A percentile compares a stretch with the other conserved stretches of the same genome.
phyloP scores from a whole-genome alignment of 2,113 vertebrate species.

The Tympanuchus pallidicinctus region DNA sequence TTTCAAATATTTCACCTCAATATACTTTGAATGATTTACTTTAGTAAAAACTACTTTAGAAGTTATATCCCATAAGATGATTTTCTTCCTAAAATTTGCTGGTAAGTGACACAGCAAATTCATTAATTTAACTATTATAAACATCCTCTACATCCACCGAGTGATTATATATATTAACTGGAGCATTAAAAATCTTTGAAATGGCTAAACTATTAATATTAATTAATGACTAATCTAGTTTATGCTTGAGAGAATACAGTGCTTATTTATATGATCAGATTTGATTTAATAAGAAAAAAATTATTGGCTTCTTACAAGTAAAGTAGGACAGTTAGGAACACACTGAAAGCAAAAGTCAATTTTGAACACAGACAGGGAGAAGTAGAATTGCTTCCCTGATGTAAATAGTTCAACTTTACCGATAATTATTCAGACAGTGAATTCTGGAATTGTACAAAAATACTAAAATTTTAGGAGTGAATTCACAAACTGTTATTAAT shows the following conservation, averaged over 20 bases:
- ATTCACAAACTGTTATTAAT: not conserved
- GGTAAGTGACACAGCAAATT: constrained; percentile 14
- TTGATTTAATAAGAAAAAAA: constrained; percentile 20
- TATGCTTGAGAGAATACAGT: not conserved
- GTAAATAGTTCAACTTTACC: not conserved
- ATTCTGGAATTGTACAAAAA: not conserved
- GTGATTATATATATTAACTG: constrained; percentile 17
- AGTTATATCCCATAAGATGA: not conserved
- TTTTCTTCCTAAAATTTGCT: constrained; percentile 9
- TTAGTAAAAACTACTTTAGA: too few species aligned
- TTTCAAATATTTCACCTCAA: constrained; percentile 42
- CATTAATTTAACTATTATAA: constrained; percentile 26
- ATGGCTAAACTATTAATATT: constrained; percentile 27
- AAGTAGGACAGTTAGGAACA: not conserved
- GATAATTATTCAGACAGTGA: not conserved
- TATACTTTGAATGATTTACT: constrained; percentile 10
- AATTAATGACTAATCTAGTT: constrained; percentile 29
- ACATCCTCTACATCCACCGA: not conserved
- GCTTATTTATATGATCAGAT: not conserved
- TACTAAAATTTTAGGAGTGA: not conserved
- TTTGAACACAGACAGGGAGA: not conserved
- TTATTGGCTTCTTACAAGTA: not conserved
- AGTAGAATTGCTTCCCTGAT: not conserved
- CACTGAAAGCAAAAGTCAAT: constrained; percentile 15
- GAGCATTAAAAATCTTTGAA: not conserved